These are phyloP conservation scores for Lates calcarifer DNA, from an alignment of 2,113 vertebrate genomes.

Conservation along the genomic window DNA sequence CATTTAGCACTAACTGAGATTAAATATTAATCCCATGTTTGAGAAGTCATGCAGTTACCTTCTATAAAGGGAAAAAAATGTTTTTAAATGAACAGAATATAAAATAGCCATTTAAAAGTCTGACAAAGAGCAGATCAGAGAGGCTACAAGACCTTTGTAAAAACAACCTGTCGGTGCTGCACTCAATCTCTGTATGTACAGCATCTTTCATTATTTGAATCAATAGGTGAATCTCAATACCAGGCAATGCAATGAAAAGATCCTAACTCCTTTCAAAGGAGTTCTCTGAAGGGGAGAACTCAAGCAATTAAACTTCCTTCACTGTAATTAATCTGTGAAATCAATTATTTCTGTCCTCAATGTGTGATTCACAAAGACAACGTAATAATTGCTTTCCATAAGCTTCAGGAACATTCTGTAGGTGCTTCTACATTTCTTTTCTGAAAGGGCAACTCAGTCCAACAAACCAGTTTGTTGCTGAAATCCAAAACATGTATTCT, in stretches of 20 bases:
- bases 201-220: conserved; percentile 27
- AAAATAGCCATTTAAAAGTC: neutral
- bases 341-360: conserved; percentile 57
- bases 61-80: neutral
- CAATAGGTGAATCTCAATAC: conserved; percentile 23
- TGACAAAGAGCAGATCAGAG: neutral
- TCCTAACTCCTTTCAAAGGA: conserved; percentile 32
- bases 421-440: conserved; percentile 33
- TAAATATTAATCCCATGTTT: neutral
- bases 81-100: neutral
- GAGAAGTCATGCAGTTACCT: neutral
- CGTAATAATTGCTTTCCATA: conserved; percentile 50
- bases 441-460: neutral
- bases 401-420: conserved; percentile 7
- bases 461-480: neutral
- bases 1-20: neutral
- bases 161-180: neutral
- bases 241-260: conserved; percentile 20
- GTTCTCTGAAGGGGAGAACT: conserved; percentile 57
- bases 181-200: neutral
- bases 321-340: conserved; percentile 61
- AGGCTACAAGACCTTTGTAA: neutral
- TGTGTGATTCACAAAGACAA: conserved; percentile 38
- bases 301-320: conserved; percentile 57
- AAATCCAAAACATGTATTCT: neutral